Percentiles rank a stretch among this genome's conserved stretches.
Conservation (phyloP, 2,888 invertebrate species). For the Trichacis sp. region DNA sequence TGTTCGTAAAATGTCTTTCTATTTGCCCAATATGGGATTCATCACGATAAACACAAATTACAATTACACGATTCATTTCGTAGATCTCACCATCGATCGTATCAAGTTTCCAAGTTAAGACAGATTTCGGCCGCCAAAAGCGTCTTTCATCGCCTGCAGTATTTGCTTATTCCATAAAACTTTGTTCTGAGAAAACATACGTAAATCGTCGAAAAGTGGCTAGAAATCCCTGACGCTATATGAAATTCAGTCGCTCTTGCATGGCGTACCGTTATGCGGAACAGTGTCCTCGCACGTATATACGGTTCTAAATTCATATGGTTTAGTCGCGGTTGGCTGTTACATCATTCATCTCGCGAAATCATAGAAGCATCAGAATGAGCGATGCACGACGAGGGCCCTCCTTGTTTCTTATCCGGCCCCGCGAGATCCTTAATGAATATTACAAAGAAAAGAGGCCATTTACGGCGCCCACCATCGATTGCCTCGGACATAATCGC, state of each 20-base stretch:
- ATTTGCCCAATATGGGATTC: too few relatives aligned
- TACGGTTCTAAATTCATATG: constrained; percentile 30
- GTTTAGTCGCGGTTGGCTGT: constrained; percentile 18
- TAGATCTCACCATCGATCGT: too few relatives aligned
- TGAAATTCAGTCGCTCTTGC: constrained; percentile 11
- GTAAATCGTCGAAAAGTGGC: constrained; percentile 9
- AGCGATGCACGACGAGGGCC: constrained; percentile 7
- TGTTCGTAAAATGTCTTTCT: too few relatives aligned
- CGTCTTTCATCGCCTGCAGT: too few relatives aligned
- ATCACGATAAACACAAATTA: too few relatives aligned
- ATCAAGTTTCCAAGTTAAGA: too few relatives aligned
- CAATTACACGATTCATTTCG: too few relatives aligned
- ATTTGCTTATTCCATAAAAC: too few relatives aligned
- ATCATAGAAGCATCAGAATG: constrained; percentile 25
- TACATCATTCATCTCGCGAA: constrained; percentile 26
- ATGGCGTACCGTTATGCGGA: constrained; percentile 31
- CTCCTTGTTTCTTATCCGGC: neutral
- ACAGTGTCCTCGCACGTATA: constrained; percentile 28
- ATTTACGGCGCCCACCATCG: neutral
- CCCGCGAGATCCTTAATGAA: constrained; percentile 12
- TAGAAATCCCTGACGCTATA: constrained; percentile 7
- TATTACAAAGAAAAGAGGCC: neutral
- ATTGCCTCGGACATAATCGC: constrained; percentile 7
- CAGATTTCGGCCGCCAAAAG: too few relatives aligned
- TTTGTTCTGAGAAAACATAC: too few relatives aligned